Evolutionary conservation across 2,113 vertebrate species (phyloP).

Genomic region (Oreochromis tanganicae): DNA sequence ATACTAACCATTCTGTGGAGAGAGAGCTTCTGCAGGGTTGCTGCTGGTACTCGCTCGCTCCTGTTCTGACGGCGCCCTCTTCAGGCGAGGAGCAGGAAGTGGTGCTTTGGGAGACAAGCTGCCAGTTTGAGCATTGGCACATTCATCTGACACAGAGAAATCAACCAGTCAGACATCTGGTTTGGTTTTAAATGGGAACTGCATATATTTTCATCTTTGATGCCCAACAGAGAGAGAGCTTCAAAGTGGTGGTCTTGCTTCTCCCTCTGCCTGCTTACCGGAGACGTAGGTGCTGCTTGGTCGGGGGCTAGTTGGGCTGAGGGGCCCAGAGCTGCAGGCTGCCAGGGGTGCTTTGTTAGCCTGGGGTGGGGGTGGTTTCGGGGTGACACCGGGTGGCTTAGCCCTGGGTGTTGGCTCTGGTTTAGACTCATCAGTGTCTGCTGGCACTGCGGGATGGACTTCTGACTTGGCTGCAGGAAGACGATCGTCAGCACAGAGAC

Average conservation of each 20-base stretch:
- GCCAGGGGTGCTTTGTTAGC: conserved; percentile 65
- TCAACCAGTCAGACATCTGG: not conserved
- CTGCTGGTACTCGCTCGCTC: conserved; percentile 68
- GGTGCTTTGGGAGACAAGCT: conserved; percentile 70
- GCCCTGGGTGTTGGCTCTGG: conserved; percentile 70
- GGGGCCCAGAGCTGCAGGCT: conserved; percentile 69
- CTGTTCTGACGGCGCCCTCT: conserved; percentile 78
- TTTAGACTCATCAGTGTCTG: conserved; percentile 69
- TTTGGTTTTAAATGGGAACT: accelerated
- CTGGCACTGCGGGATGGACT: not conserved
- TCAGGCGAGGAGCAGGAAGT: conserved; percentile 78
- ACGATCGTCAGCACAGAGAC: not conserved
- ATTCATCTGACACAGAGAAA: conserved; percentile 66
- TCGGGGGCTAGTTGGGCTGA: conserved; percentile 61
- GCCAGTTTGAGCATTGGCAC: conserved; percentile 67
- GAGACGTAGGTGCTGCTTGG: conserved; percentile 36
- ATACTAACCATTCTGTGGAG: conserved; percentile 11
- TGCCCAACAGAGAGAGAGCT: not conserved
- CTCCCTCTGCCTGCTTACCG: conserved; percentile 28
- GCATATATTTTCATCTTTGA: not conserved
- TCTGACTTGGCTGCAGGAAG: not conserved
- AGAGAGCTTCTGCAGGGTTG: not conserved
- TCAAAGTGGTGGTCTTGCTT: not conserved
- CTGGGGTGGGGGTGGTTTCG: conserved; percentile 71
- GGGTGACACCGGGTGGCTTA: conserved; percentile 68